These are phyloP conservation scores for Varecia variegata DNA, from an alignment of 2,797 vertebrate genomes.

Conservation along the genomic window DNA sequence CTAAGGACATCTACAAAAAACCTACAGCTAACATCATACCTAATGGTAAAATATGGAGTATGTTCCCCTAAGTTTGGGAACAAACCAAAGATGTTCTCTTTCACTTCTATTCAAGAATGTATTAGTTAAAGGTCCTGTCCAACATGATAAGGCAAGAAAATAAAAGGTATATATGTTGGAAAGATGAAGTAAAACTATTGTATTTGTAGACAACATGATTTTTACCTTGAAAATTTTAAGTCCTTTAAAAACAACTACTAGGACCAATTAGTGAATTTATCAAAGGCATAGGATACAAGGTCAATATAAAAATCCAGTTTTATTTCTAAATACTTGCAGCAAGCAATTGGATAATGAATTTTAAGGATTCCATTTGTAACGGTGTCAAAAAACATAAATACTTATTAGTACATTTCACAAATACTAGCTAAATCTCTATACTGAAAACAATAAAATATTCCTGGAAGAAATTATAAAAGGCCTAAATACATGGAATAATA, in stretches of 20 bases:
- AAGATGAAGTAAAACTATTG: neutral
- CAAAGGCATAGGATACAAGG: neutral
- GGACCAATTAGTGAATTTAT: neutral
- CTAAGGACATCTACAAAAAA: neutral
- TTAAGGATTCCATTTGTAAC: neutral
- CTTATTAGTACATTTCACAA: neutral
- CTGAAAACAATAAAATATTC: conserved; percentile 14
- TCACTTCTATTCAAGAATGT: neutral
- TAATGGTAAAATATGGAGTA: neutral
- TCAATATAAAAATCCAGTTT: neutral
- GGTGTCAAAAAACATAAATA: neutral
- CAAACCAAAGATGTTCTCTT: neutral
- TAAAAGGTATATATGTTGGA: neutral
- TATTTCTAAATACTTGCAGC: neutral
- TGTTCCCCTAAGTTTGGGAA: neutral
- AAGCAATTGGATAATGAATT: conserved; percentile 22
- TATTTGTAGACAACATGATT: neutral
- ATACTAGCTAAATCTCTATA: neutral
- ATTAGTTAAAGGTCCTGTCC: neutral
- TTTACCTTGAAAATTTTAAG: neutral
- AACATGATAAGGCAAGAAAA: neutral
- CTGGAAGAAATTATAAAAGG: neutral
- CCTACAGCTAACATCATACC: neutral
- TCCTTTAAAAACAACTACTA: neutral
- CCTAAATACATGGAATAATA: neutral